Conservation (phyloP, 1,140 invertebrate species). For the Orius insidiosus region DNA sequence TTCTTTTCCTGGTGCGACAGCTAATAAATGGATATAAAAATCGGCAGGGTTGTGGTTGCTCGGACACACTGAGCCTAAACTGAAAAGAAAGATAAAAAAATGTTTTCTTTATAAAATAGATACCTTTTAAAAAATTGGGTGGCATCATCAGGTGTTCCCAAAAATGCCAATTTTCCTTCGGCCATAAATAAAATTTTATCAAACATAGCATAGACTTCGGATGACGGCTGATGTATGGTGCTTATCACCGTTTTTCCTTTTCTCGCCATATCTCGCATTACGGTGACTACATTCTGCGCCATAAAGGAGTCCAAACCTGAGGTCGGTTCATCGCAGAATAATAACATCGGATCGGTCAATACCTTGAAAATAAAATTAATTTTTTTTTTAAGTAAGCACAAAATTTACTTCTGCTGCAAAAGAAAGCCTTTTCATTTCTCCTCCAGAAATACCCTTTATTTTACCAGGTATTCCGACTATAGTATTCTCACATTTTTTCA, state of each 20-base stretch:
- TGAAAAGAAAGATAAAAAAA: conserved; percentile 23
- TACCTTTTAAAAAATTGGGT: conserved; percentile 67
- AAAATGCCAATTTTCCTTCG: conserved; percentile 78
- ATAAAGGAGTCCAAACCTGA: conserved; percentile 73
- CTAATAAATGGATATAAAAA: conserved; percentile 81
- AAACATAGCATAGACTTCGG: conserved; percentile 83
- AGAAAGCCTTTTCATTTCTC: conserved; percentile 86
- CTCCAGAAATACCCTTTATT: conserved; percentile 85
- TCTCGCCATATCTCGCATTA: conserved; percentile 55
- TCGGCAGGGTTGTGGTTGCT: conserved; percentile 91
- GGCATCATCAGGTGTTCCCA: conserved; percentile 64
- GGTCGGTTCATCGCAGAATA: conserved; percentile 96
- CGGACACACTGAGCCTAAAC: conserved; percentile 56
- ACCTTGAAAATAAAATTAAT: conserved; percentile 27
- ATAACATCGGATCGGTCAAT: conserved; percentile 82
- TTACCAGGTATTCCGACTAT: conserved; percentile 71
- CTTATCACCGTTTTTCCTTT: conserved; percentile 83
- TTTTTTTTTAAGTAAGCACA: neutral
- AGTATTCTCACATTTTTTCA: conserved; percentile 73
- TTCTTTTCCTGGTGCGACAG: conserved; percentile 68
- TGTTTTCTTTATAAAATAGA: neutral
- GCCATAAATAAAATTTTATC: conserved; percentile 80
- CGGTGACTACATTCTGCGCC: conserved; percentile 75
- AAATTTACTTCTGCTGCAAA: conserved; percentile 76
- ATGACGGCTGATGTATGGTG: conserved; percentile 93